phyloP scores from a whole-genome alignment of 1,140 invertebrate genomes.

The Lucilia sericata region DNA sequence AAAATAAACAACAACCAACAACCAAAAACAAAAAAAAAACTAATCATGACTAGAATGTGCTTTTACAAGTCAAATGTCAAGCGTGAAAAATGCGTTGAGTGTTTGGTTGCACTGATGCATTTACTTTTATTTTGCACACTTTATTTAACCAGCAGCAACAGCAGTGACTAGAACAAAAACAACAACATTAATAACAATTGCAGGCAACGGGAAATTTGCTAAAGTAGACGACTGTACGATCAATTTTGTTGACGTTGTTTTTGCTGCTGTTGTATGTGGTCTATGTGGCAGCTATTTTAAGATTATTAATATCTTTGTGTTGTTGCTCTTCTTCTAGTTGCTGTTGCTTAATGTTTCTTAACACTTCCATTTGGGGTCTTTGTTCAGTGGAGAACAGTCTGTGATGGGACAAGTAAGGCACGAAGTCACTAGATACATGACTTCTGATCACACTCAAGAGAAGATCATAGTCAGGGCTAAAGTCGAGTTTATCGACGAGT shows the following conservation, averaged over 20 bases:
- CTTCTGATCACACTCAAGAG: no score
- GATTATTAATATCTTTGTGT: slow-evolving; percentile 9
- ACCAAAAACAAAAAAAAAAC: background rate
- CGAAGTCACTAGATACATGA: background rate
- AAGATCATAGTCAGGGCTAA: no score
- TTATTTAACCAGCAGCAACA: background rate
- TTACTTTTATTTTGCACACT: slow-evolving; percentile 23
- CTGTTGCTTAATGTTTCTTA: background rate
- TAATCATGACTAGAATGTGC: slow-evolving; percentile 36
- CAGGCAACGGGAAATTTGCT: background rate
- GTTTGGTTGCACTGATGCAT: slow-evolving; percentile 38
- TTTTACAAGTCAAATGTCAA: slow-evolving; percentile 44
- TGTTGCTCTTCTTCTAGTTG: background rate
- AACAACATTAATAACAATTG: background rate
- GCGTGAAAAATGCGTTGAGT: slow-evolving; percentile 40
- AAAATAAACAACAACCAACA: background rate
- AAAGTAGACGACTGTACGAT: background rate
- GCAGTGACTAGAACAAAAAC: background rate
- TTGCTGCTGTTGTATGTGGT: background rate
- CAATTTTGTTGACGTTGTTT: background rate
- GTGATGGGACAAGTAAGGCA: background rate
- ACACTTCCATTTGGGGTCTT: slow-evolving; percentile 26
- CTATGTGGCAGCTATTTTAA: slow-evolving; percentile 19
- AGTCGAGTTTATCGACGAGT: no score
- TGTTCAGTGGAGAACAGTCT: background rate